Evolutionary conservation across 2,797 vertebrate species (phyloP).

Genomic region (Cottoperca gobio): DNA sequence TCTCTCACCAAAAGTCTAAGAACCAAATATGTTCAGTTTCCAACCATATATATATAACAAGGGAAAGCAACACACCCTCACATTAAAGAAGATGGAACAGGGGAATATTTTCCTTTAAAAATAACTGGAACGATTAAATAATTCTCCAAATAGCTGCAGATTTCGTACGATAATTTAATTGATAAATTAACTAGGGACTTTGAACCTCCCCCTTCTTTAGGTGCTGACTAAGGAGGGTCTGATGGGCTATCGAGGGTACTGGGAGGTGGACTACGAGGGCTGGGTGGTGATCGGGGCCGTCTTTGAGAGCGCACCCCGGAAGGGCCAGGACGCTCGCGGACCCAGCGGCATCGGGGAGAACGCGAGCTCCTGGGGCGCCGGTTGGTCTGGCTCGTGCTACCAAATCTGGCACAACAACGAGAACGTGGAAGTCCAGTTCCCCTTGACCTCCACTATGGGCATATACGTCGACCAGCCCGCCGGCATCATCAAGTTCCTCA

Average conservation of each 20-base stretch:
- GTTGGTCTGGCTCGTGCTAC: constrained; percentile 84
- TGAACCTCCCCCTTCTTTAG: constrained; percentile 43
- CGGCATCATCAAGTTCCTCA: constrained; percentile 82
- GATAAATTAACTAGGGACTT: background rate
- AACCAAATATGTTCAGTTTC: background rate
- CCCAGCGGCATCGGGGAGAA: constrained; percentile 85
- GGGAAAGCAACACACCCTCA: background rate
- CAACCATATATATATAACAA: background rate
- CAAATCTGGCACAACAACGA: constrained; percentile 85
- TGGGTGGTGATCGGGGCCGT: constrained; percentile 84
- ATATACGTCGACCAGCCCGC: constrained; percentile 86
- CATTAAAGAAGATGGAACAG: background rate
- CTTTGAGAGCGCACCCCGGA: constrained; percentile 72
- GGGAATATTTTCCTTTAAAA: background rate
- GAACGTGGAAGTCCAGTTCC: constrained; percentile 72
- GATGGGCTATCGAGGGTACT: constrained; percentile 79
- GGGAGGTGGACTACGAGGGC: constrained; percentile 84
- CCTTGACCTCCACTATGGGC: constrained; percentile 67
- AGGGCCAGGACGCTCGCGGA: constrained; percentile 63
- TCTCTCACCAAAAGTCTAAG: background rate
- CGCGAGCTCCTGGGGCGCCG: constrained; percentile 82
- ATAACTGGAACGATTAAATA: background rate
- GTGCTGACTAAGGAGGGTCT: constrained; percentile 83
- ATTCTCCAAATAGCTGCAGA: background rate
- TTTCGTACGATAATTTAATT: too few species aligned